Evolutionary conservation across 2,797 vertebrate species (phyloP).

Genomic region (Graptemys geographica): DNA sequence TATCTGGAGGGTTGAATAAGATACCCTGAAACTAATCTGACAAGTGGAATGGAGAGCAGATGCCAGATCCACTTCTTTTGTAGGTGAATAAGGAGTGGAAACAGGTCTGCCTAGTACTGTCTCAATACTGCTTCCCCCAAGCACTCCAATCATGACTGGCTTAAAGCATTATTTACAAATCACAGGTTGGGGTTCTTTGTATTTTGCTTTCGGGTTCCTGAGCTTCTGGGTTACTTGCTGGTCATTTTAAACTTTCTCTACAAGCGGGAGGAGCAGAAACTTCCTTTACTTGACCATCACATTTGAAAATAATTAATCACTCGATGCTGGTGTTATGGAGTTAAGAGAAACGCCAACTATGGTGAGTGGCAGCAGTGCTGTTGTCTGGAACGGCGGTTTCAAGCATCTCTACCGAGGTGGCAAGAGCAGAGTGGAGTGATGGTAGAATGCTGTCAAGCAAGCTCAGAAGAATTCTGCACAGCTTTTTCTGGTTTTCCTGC

Average conservation of each 20-base stretch:
- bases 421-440: not conserved
- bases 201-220: not conserved
- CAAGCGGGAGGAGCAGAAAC: not conserved
- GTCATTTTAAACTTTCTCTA: not conserved
- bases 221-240: not conserved
- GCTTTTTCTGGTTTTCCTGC: constrained; percentile 33
- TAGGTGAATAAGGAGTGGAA: not conserved
- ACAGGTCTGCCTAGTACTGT: not conserved
- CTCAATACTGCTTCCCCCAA: not conserved
- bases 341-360: not conserved
- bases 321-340: not conserved
- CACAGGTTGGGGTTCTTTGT: not conserved
- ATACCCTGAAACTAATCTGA: not conserved
- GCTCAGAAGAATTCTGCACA: not conserved
- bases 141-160: not conserved
- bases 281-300: not conserved
- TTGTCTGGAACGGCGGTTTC: not conserved
- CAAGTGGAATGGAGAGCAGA: not conserved
- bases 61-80: not conserved
- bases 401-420: not conserved
- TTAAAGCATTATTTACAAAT: not conserved
- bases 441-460: not conserved
- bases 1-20: not conserved
- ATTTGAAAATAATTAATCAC: not conserved
- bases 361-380: not conserved